These are phyloP conservation scores for Papilio aristodemus DNA, from an alignment of 1,140 invertebrate genomes.

Conservation along the genomic window DNA sequence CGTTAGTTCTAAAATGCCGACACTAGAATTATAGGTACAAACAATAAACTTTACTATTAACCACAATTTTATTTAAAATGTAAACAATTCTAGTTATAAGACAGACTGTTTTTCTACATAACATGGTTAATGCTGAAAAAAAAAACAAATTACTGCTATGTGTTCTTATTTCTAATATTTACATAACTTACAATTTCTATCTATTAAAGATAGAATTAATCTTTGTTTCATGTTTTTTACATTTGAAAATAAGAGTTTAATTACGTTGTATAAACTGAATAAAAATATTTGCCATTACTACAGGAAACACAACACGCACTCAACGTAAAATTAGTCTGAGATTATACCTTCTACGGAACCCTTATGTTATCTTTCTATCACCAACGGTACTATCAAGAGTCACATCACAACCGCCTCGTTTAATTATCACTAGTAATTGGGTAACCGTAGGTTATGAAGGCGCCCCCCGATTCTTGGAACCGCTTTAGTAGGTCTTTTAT, in stretches of 20 bases:
- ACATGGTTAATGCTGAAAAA: neutral
- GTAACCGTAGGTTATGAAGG: conserved; percentile 10
- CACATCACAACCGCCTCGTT: neutral
- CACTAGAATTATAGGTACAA: neutral
- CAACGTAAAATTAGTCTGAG: neutral
- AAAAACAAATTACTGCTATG: no score
- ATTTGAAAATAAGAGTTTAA: no score
- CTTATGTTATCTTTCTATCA: conserved; percentile 22
- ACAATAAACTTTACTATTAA: conserved; percentile 14
- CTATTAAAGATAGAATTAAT: no score
- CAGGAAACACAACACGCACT: neutral
- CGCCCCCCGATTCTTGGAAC: neutral
- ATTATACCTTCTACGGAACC: neutral
- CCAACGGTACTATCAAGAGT: neutral
- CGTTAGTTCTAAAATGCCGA: neutral
- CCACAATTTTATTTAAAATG: neutral
- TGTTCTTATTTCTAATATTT: no score
- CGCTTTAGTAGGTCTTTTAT: neutral
- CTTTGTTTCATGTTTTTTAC: no score
- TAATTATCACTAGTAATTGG: conserved; percentile 24
- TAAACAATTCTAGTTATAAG: neutral
- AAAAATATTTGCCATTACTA: no score
- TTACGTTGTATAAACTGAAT: no score
- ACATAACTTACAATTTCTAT: no score
- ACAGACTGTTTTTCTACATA: neutral